phyloP scores from a whole-genome alignment of 2,888 invertebrate genomes.

The Catocala fraxini region DNA sequence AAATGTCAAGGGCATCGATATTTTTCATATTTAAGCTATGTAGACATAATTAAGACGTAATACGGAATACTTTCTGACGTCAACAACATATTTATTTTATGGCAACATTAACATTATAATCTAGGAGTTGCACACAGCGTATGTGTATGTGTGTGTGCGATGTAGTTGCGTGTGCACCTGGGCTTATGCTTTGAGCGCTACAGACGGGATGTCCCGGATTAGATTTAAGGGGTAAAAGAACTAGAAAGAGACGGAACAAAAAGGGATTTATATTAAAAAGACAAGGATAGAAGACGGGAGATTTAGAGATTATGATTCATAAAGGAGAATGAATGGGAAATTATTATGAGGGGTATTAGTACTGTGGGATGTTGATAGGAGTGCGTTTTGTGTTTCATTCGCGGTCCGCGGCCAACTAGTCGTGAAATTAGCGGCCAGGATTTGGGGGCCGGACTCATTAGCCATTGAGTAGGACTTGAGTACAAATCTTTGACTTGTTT shows the following conservation, averaged over 20 bases:
- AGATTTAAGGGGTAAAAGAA: slow-evolving; percentile 86
- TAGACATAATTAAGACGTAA: too few species aligned
- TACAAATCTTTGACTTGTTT: not conserved
- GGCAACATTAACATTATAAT: too few species aligned
- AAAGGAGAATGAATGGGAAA: slow-evolving; percentile 86
- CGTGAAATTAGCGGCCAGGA: slow-evolving; percentile 62
- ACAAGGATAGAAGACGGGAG: slow-evolving; percentile 74
- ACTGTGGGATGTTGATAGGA: slow-evolving; percentile 62
- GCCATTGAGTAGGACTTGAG: slow-evolving; percentile 8
- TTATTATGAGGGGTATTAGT: slow-evolving; percentile 76
- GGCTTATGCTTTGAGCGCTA: slow-evolving; percentile 67
- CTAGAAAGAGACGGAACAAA: slow-evolving; percentile 70
- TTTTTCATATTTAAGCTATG: too few species aligned
- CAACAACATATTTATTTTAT: too few species aligned
- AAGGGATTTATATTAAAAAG: slow-evolving; percentile 56
- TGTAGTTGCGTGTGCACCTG: slow-evolving; percentile 50
- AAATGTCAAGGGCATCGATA: too few species aligned
- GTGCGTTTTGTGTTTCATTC: slow-evolving; percentile 58
- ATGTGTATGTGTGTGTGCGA: slow-evolving; percentile 20
- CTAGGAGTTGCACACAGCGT: slow-evolving; percentile 17
- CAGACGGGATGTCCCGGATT: slow-evolving; percentile 85
- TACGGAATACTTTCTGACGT: not conserved
- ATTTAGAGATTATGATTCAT: slow-evolving; percentile 88
- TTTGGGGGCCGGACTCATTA: slow-evolving; percentile 52
- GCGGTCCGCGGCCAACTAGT: slow-evolving; percentile 53